phyloP scores from a whole-genome alignment of 2,113 vertebrate species.

The Colistium nudipinnis region DNA sequence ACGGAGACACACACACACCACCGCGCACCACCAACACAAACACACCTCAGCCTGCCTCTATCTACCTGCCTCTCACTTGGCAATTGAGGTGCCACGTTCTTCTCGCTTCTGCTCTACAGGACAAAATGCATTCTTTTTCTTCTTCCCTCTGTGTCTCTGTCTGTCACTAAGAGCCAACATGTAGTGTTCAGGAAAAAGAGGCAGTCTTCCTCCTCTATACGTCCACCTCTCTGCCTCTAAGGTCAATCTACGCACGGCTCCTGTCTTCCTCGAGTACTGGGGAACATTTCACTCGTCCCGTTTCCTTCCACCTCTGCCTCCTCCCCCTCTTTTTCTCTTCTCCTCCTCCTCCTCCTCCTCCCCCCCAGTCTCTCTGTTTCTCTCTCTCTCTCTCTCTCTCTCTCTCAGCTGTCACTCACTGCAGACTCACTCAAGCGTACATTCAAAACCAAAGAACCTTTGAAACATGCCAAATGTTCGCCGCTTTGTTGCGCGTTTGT shows the following conservation, averaged over 20 bases:
- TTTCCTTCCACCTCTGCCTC: slow-evolving; percentile 72
- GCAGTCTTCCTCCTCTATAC: slow-evolving; percentile 4
- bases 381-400: slow-evolving; percentile 13
- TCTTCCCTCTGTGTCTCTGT: slow-evolving; percentile 27
- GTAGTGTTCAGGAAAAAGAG: slow-evolving; percentile 2
- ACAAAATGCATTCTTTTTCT: slow-evolving; percentile 16
- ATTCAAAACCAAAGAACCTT: slow-evolving; percentile 30
- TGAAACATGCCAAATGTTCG: slow-evolving; percentile 2
- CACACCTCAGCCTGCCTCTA: slow-evolving; percentile 9
- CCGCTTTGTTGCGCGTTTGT: neutral
- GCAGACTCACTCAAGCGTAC: slow-evolving; percentile 39
- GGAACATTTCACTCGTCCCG: slow-evolving; percentile 68
- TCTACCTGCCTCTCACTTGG: slow-evolving; percentile 58
- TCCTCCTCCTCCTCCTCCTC: slow-evolving; percentile 30
- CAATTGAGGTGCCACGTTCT: slow-evolving; percentile 49
- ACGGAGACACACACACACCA: slow-evolving; percentile 1
- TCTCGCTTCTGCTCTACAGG: slow-evolving; percentile 33
- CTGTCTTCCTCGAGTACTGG: slow-evolving; percentile 65
- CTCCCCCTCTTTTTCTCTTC: slow-evolving; percentile 61
- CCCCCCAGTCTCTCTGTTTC: slow-evolving; percentile 14
- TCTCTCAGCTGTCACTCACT: slow-evolving; percentile 65
- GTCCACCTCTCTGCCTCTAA: slow-evolving; percentile 27
- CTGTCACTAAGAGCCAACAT: slow-evolving; percentile 22
- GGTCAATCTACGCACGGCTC: slow-evolving; percentile 68
- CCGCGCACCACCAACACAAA: neutral